Base-by-base conservation (phyloP, 2,888 invertebrate genomes). In the Chloroclystis v-ata region DNA sequence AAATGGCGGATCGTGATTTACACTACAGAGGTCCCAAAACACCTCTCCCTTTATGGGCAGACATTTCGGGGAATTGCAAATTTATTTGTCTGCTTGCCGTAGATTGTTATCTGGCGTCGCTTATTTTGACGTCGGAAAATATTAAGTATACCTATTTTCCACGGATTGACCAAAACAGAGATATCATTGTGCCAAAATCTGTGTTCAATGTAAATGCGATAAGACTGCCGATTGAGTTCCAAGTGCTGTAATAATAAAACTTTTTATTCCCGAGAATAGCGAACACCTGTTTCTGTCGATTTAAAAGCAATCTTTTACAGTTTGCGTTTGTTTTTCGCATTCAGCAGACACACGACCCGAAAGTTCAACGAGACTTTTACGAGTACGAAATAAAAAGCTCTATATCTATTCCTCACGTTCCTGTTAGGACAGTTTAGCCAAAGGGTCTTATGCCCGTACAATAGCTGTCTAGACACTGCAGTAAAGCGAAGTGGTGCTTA, bases 81-180 rank as follows among this genome's bases (percentile, higher is more conserved):
- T 81, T 78, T 79, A 82, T 81, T 64, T 67, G 75, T 78, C 79
- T 76, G 75, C 63, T 63, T 60, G 60, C 50, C 61, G 55, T 51
- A 62, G 59, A 70, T 69, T 59, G 65, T 63, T 67, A 64, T 68
- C 63, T 53, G 54, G 55, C 55, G 54, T 43, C 42, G 43, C 56
- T 39, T 52, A 43, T 49, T 40, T 43, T 54, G 54, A 54, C 20
- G 20, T 30, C 25, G 13, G 30, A n/a, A n/a, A n/a, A n/a, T n/a
- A n/a, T n/a, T n/a, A n/a, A n/a, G 29, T 43, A 38, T 51, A 56
- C 44, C 25, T 11, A 33, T 28, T 44, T 28, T 47, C n/a, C n/a
- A n/a, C n/a, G 47, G 40, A 37, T 42, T 42, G 12, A 38, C 12
- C 28, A 30, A 25, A 2, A 43, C 32, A 43, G 10, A 33, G 14